Conservation (phyloP, 1,140 invertebrate genomes). For the Chironomus tepperi region DNA sequence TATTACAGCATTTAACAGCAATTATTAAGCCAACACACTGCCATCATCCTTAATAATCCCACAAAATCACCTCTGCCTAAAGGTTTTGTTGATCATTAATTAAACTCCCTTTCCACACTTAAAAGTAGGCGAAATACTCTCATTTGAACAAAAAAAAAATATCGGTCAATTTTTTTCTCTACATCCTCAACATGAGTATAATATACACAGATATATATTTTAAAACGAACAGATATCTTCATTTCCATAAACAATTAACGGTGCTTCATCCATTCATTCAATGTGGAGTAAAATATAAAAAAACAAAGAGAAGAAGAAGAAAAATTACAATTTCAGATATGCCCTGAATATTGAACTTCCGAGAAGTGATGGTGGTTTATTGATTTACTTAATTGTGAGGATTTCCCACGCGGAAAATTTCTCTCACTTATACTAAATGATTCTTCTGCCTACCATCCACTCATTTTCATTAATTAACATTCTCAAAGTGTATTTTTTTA, state of each 20-base stretch:
- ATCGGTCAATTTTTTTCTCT: too few relatives aligned
- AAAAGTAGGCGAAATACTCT: too few relatives aligned
- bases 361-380: neutral
- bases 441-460: neutral
- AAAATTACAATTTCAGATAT: slow-evolving; percentile 10
- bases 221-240: neutral
- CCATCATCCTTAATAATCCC: too few relatives aligned
- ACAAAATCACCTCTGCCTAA: too few relatives aligned
- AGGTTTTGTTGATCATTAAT: too few relatives aligned
- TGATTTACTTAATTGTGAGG: slow-evolving; percentile 4
- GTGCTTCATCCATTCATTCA: neutral
- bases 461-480: neutral
- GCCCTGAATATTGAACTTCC: neutral
- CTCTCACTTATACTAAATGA: neutral
- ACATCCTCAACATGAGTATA: too few relatives aligned
- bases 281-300: neutral
- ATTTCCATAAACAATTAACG: slow-evolving; percentile 14
- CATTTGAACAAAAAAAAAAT: too few relatives aligned
- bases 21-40: too few relatives aligned
- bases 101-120: too few relatives aligned
- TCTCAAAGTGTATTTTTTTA: neutral
- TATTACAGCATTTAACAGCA: too few relatives aligned
- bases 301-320: neutral
- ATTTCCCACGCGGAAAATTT: neutral
- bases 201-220: too few relatives aligned